phyloP scores from a whole-genome alignment of 2,888 invertebrate species.

The Protonemura montana region DNA sequence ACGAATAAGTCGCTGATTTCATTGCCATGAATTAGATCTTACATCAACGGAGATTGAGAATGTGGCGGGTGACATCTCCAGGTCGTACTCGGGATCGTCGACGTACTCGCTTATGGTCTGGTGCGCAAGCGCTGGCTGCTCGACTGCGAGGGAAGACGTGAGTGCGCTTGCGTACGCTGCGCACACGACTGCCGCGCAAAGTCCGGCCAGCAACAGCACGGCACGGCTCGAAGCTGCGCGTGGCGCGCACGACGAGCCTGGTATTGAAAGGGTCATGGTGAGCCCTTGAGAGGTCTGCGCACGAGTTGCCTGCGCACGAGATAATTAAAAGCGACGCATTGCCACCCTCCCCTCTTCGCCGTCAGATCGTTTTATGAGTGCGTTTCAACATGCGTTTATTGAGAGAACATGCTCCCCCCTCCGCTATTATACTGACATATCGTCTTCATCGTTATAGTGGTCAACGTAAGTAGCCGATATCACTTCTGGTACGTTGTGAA shows the following conservation, averaged over 20 bases:
- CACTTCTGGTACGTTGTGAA: too few relatives aligned
- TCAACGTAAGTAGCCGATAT: too few relatives aligned
- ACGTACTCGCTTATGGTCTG: neutral
- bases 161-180: neutral
- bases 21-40: neutral
- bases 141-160: neutral
- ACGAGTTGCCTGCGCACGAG: too few relatives aligned
- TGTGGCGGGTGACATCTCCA: neutral
- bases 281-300: too few relatives aligned
- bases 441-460: too few relatives aligned
- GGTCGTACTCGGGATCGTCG: neutral
- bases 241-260: neutral
- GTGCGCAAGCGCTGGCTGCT: neutral
- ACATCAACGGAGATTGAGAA: neutral
- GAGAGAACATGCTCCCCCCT: too few relatives aligned
- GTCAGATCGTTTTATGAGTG: too few relatives aligned
- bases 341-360: too few relatives aligned
- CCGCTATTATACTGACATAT: too few relatives aligned
- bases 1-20: too few relatives aligned
- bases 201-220: neutral
- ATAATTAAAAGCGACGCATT: too few relatives aligned
- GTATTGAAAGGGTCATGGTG: neutral
- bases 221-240: neutral
- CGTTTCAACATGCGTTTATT: too few relatives aligned
- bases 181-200: neutral